These are phyloP conservation scores for Drosophila nikananu DNA, from an alignment of 1,140 invertebrate genomes.

Conservation along the genomic window DNA sequence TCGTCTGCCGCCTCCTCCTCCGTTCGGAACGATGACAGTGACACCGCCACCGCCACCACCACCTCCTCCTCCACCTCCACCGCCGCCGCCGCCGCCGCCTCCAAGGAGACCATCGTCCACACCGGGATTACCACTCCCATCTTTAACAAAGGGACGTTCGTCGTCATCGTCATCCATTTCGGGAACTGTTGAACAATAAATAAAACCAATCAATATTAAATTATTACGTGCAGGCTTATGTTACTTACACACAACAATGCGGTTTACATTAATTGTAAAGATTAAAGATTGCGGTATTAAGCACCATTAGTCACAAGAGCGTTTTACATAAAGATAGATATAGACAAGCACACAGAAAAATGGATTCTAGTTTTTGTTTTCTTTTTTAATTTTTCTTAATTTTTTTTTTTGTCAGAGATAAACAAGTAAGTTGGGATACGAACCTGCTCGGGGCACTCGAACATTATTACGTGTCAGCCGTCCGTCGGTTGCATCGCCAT, in stretches of 20 bases:
- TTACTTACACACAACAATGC: conserved; percentile 41
- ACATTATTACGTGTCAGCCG: conserved; percentile 19
- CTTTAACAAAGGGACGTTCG: conserved; percentile 76
- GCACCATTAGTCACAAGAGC: conserved; percentile 43
- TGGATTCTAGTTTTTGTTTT: conserved; percentile 17
- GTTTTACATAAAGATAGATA: conserved; percentile 19
- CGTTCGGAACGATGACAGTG: conserved; percentile 36
- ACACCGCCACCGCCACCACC: conserved; percentile 20
- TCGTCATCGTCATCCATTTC: conserved; percentile 85
- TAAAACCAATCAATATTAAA: conserved; percentile 2
- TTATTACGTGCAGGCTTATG: conserved; percentile 7
- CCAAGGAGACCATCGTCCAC: conserved; percentile 86
- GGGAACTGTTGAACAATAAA: conserved; percentile 51
- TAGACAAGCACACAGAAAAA: conserved; percentile 20
- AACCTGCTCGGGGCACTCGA: conserved; percentile 60
- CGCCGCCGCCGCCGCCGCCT: conserved; percentile 10
- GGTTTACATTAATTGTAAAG: conserved; percentile 30
- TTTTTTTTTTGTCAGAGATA: neutral
- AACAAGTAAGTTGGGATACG: conserved; percentile 37
- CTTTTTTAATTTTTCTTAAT: neutral
- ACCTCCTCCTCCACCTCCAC: conserved; percentile 1
- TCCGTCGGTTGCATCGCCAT: conserved; percentile 41
- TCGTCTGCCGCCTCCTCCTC: conserved; percentile 39
- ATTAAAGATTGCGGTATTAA: conserved; percentile 24
- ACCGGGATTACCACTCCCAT: conserved; percentile 80